Evolutionary conservation across 92 coral and sea anemone species (phyloP).

Genomic region (Epizoanthus rinbou): DNA sequence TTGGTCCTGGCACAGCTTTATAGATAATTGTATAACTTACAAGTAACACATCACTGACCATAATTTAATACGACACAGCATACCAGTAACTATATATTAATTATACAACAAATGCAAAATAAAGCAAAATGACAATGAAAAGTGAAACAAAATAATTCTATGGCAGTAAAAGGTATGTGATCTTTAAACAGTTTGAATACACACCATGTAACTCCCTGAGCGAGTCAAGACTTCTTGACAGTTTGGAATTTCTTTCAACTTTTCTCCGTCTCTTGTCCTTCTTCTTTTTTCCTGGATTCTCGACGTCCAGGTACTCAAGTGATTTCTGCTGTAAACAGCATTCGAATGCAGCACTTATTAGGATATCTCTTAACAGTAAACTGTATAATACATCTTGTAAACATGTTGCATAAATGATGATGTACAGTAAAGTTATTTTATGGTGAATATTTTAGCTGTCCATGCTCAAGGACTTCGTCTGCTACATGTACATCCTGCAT

Average conservation of each 20-base stretch:
- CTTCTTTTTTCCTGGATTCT: slow-evolving; percentile 56
- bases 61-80: too few species aligned
- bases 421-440: too few species aligned
- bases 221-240: slow-evolving; percentile 91
- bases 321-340: slow-evolving; percentile 12
- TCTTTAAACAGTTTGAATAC: neutral
- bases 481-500: too few species aligned
- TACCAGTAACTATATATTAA: neutral
- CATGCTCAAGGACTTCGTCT: too few species aligned
- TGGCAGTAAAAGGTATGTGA: too few species aligned
- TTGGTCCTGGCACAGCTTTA: too few species aligned
- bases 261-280: slow-evolving; percentile 71
- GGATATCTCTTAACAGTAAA: neutral
- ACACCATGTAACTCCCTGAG: slow-evolving; percentile 77
- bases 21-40: too few species aligned
- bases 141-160: too few species aligned
- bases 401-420: too few species aligned
- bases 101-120: slow-evolving; percentile 2
- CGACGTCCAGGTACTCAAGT: slow-evolving; percentile 75
- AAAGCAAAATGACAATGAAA: neutral
- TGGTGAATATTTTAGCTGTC: too few species aligned
- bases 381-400: neutral
- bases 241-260: slow-evolving; percentile 79
- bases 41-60: too few species aligned
- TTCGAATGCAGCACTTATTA: neutral